Conservation (phyloP, 2,113 vertebrate genomes). For the Paradoxurus hermaphroditus region DNA sequence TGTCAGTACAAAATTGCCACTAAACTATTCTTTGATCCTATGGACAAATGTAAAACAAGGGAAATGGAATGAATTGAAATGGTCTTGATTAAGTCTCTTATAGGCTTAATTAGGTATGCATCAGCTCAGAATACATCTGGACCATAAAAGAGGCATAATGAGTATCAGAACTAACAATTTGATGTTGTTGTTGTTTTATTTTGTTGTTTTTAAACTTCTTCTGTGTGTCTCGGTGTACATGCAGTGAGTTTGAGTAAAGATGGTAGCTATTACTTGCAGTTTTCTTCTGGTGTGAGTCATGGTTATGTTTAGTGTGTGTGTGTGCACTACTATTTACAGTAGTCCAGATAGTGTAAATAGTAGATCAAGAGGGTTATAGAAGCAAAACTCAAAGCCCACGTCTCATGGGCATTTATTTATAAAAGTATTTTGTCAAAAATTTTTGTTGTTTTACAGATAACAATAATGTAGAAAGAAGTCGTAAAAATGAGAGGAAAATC, state of each 20-base stretch:
- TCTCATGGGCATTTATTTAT: neutral
- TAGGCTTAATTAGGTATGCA: neutral
- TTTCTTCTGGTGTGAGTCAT: neutral
- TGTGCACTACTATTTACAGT: neutral
- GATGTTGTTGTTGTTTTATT: neutral
- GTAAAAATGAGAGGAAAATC: neutral
- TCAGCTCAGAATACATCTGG: conserved; percentile 4
- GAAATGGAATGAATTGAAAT: neutral
- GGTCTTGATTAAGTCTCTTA: neutral
- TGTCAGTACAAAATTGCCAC: neutral
- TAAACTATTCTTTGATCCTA: neutral
- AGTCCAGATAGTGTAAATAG: neutral
- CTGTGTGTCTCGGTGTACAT: neutral
- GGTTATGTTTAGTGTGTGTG: neutral
- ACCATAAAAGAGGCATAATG: neutral
- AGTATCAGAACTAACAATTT: neutral
- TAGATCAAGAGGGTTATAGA: neutral
- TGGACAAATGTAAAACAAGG: neutral
- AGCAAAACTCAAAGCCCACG: neutral
- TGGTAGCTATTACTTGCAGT: neutral
- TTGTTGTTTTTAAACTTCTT: neutral
- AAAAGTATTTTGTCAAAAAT: neutral
- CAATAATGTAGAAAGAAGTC: neutral
- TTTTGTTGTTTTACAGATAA: neutral
- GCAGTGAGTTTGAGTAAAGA: neutral